phyloP scores from a whole-genome alignment of 1,140 invertebrate genomes.

The Paraescarpia echinospica region DNA sequence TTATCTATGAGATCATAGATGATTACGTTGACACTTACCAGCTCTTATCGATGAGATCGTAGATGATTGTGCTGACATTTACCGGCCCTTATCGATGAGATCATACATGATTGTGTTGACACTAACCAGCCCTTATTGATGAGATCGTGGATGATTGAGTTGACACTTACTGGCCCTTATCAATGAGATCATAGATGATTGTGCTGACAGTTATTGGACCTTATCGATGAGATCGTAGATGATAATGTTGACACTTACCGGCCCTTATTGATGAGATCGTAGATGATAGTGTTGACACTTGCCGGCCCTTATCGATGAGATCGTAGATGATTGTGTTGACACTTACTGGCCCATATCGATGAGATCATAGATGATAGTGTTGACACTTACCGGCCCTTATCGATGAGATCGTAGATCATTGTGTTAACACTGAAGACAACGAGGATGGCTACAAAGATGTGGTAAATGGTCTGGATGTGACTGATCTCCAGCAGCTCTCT shows the following conservation, averaged over 20 bases:
- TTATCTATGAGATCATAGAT: no score
- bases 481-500: slow-evolving; percentile 77
- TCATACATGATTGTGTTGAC: no score
- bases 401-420: slow-evolving; percentile 71
- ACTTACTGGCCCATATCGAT: not conserved
- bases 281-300: slow-evolving; percentile 70
- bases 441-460: slow-evolving; percentile 80
- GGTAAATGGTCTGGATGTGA: slow-evolving; percentile 80
- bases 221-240: not conserved
- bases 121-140: no score
- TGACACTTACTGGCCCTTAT: slow-evolving; percentile 61
- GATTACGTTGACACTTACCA: no score
- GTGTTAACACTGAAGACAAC: slow-evolving; percentile 75
- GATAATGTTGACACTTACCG: slow-evolving; percentile 58
- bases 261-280: slow-evolving; percentile 73
- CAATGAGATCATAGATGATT: slow-evolving; percentile 70
- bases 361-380: not conserved
- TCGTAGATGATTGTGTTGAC: not conserved
- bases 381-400: slow-evolving; percentile 71
- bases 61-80: no score
- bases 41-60: no score
- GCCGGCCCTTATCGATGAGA: not conserved
- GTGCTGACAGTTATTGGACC: slow-evolving; percentile 66
- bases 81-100: no score
- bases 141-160: no score